These are phyloP conservation scores for Hystrix brachyura DNA, from an alignment of 2,113 vertebrate species.

Conservation along the genomic window DNA sequence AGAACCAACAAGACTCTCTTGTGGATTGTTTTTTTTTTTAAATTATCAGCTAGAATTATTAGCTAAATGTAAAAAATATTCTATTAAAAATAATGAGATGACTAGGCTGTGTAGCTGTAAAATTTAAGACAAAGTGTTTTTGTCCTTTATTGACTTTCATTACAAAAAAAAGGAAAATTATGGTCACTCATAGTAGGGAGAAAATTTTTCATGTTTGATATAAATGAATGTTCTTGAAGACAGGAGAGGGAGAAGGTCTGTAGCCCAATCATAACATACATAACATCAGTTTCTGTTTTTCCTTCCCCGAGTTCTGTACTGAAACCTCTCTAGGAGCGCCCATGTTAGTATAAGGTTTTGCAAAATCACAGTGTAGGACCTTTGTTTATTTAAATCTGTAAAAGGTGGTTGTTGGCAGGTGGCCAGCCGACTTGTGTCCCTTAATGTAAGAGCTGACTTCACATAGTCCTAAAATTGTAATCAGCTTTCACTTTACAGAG, in stretches of 20 bases:
- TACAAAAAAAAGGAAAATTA: not conserved
- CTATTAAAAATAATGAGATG: conserved; percentile 13
- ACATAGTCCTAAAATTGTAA: not conserved
- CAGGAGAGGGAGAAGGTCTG: not conserved
- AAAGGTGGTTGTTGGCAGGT: conserved; percentile 27
- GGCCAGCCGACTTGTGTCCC: not conserved
- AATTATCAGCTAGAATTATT: not conserved
- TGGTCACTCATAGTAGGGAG: not conserved
- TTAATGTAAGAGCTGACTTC: not conserved
- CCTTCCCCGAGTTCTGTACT: not conserved
- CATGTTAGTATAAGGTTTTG: conserved; percentile 47
- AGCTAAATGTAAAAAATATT: not conserved
- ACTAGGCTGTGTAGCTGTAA: not conserved
- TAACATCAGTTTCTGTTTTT: not conserved
- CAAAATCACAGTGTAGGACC: not conserved
- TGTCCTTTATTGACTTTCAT: conserved; percentile 17
- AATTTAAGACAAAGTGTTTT: not conserved
- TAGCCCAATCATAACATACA: not conserved
- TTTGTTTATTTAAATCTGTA: conserved; percentile 59
- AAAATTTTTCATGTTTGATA: not conserved
- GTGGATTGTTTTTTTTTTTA: not conserved
- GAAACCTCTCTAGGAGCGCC: not conserved
- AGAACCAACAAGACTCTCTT: not conserved
- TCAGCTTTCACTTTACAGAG: not conserved
- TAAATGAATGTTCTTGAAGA: conserved; percentile 28